Evolutionary conservation across 2,888 invertebrate species (phyloP).

Genomic region (Metallyticus violacea): DNA sequence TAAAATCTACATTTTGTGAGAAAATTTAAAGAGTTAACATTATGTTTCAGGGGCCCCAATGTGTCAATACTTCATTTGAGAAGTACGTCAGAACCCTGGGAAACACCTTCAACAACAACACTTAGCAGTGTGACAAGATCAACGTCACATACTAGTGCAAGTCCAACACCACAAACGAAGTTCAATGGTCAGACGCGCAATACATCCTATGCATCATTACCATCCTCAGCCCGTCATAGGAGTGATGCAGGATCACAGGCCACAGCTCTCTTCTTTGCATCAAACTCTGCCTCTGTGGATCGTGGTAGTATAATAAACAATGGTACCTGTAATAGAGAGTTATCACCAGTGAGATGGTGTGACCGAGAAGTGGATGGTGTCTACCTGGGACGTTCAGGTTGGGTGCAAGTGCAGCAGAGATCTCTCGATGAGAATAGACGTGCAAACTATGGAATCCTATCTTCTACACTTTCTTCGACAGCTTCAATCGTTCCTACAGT

Average conservation of each 20-base stretch:
- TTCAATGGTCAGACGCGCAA: constrained; percentile 17
- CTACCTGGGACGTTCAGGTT: constrained; percentile 55
- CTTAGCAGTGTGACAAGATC: constrained; percentile 35
- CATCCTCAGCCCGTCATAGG: constrained; percentile 23
- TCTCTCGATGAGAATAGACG: constrained; percentile 52
- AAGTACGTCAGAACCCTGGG: constrained; percentile 56
- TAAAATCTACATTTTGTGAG: too few relatives aligned
- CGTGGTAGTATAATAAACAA: constrained; percentile 47
- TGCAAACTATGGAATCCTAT: constrained; percentile 20
- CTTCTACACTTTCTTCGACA: constrained; percentile 9
- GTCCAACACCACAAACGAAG: constrained; percentile 30
- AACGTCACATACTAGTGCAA: constrained; percentile 32
- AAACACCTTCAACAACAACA: constrained; percentile 45
- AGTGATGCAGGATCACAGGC: constrained; percentile 16
- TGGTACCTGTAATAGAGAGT: constrained; percentile 50
- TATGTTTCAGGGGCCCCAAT: constrained; percentile 50
- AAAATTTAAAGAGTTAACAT: too few relatives aligned
- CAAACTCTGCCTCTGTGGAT: background rate
- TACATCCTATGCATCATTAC: constrained; percentile 28
- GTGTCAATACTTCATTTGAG: constrained; percentile 56
- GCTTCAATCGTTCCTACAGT: constrained; percentile 34
- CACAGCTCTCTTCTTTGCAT: constrained; percentile 23
- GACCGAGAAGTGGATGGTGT: constrained; percentile 59
- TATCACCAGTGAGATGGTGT: constrained; percentile 59
- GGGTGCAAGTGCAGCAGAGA: constrained; percentile 56